Percentiles rank a stretch among this genome's conserved stretches.
These are phyloP conservation scores for Haemorhous mexicanus DNA, from an alignment of 2,113 vertebrate species.

Conservation along the genomic window DNA sequence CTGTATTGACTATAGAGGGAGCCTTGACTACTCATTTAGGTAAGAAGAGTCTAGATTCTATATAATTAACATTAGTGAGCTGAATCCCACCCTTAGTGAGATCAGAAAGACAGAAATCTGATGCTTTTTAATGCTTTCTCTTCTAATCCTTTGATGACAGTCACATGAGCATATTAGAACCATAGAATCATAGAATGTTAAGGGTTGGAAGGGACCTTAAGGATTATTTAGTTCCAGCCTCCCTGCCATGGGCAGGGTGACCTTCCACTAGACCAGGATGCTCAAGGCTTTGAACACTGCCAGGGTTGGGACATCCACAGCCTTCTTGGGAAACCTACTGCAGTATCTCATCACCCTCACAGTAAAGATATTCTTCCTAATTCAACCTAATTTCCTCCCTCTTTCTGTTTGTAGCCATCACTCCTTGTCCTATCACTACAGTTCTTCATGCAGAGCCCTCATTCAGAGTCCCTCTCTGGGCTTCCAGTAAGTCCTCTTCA, in stretches of 20 bases:
- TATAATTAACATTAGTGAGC: not conserved
- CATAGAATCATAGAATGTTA: not conserved
- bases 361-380: not conserved
- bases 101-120: not conserved
- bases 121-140: not conserved
- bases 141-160: not conserved
- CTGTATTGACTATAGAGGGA: conserved; percentile 36
- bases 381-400: not conserved
- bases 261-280: not conserved
- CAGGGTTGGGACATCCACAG: not conserved
- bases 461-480: no score
- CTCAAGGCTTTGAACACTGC: not conserved
- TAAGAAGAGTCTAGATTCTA: not conserved
- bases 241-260: no score
- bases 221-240: not conserved
- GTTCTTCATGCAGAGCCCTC: not conserved
- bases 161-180: not conserved
- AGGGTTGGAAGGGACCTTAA: not conserved
- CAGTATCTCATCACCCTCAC: not conserved
- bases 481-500: not conserved
- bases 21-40: conserved; percentile 27
- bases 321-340: not conserved
- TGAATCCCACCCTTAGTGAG: not conserved
- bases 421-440: not conserved
- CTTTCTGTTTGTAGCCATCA: not conserved